Evolutionary conservation across 2,113 vertebrate species (phyloP).

Genomic region (Mormyrus lacerda): DNA sequence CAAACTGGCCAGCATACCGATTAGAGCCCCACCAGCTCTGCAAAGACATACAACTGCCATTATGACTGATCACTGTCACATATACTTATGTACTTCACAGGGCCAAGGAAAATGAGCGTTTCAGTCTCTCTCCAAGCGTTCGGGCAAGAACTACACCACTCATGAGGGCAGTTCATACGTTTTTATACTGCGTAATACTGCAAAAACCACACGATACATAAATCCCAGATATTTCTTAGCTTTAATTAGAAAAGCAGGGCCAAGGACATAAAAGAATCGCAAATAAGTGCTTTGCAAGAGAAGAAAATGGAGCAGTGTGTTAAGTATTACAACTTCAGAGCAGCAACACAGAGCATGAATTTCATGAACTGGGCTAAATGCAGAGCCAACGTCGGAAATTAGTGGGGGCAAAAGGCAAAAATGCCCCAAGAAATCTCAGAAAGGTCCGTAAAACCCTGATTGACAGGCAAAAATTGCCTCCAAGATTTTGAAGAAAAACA

Average conservation of each 20-base stretch:
- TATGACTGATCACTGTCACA: not conserved
- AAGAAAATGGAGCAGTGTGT: not conserved
- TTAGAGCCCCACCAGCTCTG: not conserved
- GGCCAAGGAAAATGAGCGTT: not conserved
- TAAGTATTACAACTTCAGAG: not conserved
- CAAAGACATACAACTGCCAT: not conserved
- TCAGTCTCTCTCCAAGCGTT: not conserved
- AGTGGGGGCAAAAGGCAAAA: not conserved
- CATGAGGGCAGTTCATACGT: not conserved
- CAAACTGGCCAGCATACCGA: not conserved
- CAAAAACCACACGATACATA: not conserved
- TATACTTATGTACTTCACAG: not conserved
- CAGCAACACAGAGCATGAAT: not conserved
- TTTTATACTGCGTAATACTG: not conserved
- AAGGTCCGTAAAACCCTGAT: not conserved
- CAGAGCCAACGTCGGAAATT: not conserved
- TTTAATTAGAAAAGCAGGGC: not conserved
- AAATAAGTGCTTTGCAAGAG: not conserved
- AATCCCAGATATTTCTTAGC: not conserved
- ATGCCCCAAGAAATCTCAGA: not conserved
- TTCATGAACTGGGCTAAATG: not conserved
- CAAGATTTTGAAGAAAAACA: not conserved
- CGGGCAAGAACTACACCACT: not conserved
- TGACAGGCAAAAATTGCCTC: not conserved
- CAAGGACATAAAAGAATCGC: not conserved